A percentile compares a stretch with the other conserved stretches of the same genome.
Evolutionary conservation across 2,888 invertebrate species (phyloP).

Genomic region (Troilus luridus): DNA sequence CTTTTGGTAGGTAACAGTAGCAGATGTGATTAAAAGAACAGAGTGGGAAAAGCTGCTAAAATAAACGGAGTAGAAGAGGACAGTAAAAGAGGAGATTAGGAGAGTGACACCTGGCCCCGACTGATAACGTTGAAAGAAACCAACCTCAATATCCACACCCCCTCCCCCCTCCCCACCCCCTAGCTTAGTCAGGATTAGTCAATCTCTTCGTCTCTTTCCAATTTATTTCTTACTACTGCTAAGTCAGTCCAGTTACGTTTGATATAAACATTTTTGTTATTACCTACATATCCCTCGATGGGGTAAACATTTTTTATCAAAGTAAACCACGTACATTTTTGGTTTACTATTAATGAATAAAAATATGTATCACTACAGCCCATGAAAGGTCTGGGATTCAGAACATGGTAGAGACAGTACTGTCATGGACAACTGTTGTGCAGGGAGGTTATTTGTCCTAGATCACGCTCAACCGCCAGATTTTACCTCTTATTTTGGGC

Average conservation of each 20-base stretch:
- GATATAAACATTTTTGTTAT: background rate
- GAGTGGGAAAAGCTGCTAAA: background rate
- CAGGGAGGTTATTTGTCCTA: too few relatives aligned
- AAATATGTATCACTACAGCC: too few relatives aligned
- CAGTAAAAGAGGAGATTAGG: conserved; percentile 42
- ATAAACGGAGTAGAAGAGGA: conserved; percentile 10
- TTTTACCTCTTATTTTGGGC: too few relatives aligned
- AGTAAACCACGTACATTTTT: too few relatives aligned
- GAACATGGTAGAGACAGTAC: too few relatives aligned
- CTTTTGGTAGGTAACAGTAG: background rate
- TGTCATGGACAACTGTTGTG: too few relatives aligned
- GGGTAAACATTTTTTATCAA: too few relatives aligned
- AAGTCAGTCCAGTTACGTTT: background rate
- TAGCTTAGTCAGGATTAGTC: conserved; percentile 16
- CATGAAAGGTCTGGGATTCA: too few relatives aligned
- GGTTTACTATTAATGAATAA: too few relatives aligned
- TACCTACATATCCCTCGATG: background rate
- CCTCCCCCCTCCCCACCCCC: background rate
- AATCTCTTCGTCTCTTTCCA: background rate
- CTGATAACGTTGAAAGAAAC: conserved; percentile 45
- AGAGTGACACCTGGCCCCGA: conserved; percentile 7
- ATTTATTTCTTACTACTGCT: background rate
- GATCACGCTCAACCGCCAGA: too few relatives aligned
- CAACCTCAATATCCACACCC: conserved; percentile 22
- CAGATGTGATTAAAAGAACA: background rate